phyloP scores from a whole-genome alignment of 2,888 invertebrate genomes.

The Drosophila phalerata region DNA sequence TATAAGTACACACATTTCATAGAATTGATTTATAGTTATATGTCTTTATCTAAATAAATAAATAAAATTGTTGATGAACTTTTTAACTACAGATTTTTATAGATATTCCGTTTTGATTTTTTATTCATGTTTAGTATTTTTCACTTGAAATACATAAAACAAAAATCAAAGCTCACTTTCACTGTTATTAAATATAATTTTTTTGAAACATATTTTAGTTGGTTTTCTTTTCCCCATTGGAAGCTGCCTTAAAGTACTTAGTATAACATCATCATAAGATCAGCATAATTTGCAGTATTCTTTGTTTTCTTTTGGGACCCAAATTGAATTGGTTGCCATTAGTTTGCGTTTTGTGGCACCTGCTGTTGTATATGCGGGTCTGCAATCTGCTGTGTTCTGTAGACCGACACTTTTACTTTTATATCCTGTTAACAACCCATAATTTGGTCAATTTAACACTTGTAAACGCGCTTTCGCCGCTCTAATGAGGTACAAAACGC shows the following conservation, averaged over 20 bases:
- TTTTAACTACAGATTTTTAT: constrained; percentile 5
- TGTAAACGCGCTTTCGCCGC: constrained; percentile 79
- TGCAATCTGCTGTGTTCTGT: constrained; percentile 29
- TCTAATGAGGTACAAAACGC: constrained; percentile 81
- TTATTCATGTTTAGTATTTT: neutral
- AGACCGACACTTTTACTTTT: constrained; percentile 75
- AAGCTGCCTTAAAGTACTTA: neutral
- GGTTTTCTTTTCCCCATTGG: neutral
- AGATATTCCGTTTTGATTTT: neutral
- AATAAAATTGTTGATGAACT: constrained; percentile 11
- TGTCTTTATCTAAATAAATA: neutral
- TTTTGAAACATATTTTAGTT: neutral
- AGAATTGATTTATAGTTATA: constrained; percentile 19
- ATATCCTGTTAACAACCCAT: constrained; percentile 79
- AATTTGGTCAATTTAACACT: constrained; percentile 82
- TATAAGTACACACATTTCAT: constrained; percentile 1
- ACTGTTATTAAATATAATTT: neutral
- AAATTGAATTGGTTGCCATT: constrained; percentile 54
- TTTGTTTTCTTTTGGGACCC: neutral
- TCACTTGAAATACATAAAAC: constrained; percentile 5
- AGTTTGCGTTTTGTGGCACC: constrained; percentile 36
- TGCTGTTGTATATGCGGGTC: constrained; percentile 28
- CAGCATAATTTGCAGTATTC: neutral
- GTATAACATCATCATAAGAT: constrained; percentile 8
- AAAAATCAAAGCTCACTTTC: neutral